Base-by-base conservation (phyloP, 2,888 invertebrate genomes). In the Agrotis exclamationis region DNA sequence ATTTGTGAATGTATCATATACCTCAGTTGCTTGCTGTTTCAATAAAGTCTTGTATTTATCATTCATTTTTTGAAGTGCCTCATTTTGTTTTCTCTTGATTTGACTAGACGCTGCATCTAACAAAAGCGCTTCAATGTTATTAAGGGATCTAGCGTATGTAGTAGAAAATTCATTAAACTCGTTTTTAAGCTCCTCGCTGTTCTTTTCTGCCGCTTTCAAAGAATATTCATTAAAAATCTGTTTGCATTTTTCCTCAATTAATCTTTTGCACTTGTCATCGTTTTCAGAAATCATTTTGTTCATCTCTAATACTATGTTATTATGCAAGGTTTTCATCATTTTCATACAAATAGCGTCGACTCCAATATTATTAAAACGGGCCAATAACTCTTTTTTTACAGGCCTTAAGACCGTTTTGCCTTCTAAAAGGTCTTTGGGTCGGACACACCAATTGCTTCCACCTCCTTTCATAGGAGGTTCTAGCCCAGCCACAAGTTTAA, bases 381-480 rank as follows among this genome's bases (percentile, higher is more conserved):
- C 71, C 11, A 95, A 85, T 67, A 86, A 76, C 70, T 92, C 86
- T 22, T 91, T 91, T 67, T 91, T 88, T 0, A 92, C 72, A 0
- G 96, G 95, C 77, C 92, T 93, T 57, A 95, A 73, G 5, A 94
- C 93, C 2, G 88, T 80, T 74, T 88, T 90, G n/a, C 94, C 91
- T 74, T 89, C 88, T 73, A 95, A 86, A 2, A 95, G 82, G 3
- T 94, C 93, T 63, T 89, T 72, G 1, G 96, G 95, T 7, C 95
- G 92, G 48, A 92, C 85, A 78, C 87, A 94, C 95, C 95, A 95
- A 67, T 94, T 93, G 69, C 74, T 87, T 0, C 96, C 96, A 1
- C 93, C 95, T 11, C 96, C 95, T 79, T 92, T 91, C 89, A 96
- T 80, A 0, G 90, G 90, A 1, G 96, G 96, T 72, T 94, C 94